These are phyloP conservation scores for western clawed frog (Xenopus tropicalis) DNA, from an alignment of 2,113 vertebrate species.

Conservation along the genomic window DNA sequence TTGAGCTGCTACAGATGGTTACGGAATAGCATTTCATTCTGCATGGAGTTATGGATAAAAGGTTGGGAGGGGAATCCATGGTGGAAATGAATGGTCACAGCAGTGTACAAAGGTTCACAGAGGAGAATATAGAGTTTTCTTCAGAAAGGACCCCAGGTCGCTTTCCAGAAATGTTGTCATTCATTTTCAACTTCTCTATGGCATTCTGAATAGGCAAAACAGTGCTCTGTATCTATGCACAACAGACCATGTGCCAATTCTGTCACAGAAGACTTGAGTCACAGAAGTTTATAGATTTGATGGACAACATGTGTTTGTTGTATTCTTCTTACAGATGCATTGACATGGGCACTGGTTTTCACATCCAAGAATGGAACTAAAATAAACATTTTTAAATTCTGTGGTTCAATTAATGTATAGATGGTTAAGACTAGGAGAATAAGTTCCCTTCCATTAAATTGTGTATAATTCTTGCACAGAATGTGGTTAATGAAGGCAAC, in stretches of 20 bases:
- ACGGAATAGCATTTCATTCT: conserved; percentile 76
- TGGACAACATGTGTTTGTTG: too few relatives aligned
- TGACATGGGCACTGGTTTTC: too few relatives aligned
- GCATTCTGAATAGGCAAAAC: neutral
- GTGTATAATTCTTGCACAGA: too few relatives aligned
- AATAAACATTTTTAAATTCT: too few relatives aligned
- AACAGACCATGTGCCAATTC: neutral
- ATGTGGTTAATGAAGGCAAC: too few relatives aligned
- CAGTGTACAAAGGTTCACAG: conserved; percentile 64
- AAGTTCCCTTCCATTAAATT: too few relatives aligned
- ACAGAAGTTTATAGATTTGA: too few relatives aligned
- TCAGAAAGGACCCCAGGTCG: conserved; percentile 62
- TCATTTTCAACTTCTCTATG: conserved; percentile 48
- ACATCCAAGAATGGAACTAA: too few relatives aligned
- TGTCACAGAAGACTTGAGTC: too few relatives aligned
- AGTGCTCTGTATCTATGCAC: conserved; percentile 45
- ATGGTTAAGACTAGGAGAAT: too few relatives aligned
- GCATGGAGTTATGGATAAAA: conserved; percentile 69
- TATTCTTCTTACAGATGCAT: too few relatives aligned
- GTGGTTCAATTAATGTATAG: too few relatives aligned
- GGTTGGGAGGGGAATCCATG: conserved; percentile 67
- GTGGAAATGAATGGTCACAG: conserved; percentile 66
- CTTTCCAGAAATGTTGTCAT: conserved; percentile 58
- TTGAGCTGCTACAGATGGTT: conserved; percentile 78
- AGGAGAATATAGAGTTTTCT: conserved; percentile 59